These are phyloP conservation scores for Ondatra zibethicus DNA, from an alignment of 2,113 vertebrate species.

Conservation along the genomic window DNA sequence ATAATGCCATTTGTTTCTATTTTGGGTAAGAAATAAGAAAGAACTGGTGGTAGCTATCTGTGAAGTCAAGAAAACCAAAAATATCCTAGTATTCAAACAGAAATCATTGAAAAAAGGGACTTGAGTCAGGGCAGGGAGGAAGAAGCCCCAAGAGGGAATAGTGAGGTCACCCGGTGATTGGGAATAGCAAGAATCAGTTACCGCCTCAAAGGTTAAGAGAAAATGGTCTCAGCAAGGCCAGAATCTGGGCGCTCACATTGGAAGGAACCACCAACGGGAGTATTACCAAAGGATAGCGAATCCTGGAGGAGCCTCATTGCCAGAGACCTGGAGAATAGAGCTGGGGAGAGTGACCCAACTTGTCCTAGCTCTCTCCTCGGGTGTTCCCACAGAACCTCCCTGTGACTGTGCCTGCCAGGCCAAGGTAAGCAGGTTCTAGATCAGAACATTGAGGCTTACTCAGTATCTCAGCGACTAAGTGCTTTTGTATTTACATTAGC, in stretches of 20 bases:
- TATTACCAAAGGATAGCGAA: neutral
- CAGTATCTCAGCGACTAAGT: neutral
- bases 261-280: neutral
- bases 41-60: neutral
- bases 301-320: neutral
- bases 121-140: neutral
- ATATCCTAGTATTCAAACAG: neutral
- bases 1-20: neutral
- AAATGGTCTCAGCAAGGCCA: neutral
- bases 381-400: neutral
- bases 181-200: neutral
- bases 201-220: neutral
- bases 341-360: neutral
- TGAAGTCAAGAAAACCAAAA: neutral
- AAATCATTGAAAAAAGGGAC: constrained; percentile 42
- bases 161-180: constrained; percentile 2
- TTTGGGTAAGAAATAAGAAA: constrained; percentile 10
- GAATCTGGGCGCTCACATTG: neutral
- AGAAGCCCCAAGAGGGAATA: neutral
- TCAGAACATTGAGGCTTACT: no score
- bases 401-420: neutral
- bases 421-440: neutral
- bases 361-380: neutral
- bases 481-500: constrained; percentile 31
- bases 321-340: neutral